A percentile compares a stretch with the other conserved stretches of the same genome.
phyloP scores from a whole-genome alignment of 2,888 invertebrate genomes.

The Lithophane leautieri region DNA sequence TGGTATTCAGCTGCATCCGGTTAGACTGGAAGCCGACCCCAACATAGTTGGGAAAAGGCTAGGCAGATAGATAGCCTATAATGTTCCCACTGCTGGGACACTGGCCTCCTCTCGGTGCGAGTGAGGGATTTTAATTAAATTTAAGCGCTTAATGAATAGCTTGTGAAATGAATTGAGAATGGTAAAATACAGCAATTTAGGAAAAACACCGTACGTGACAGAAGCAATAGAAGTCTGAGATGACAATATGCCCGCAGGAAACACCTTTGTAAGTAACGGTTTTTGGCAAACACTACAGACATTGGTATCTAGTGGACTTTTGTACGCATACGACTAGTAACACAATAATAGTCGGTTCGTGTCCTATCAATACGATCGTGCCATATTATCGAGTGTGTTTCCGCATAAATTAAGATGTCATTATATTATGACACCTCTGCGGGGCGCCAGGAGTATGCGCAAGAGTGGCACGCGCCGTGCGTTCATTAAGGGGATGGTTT shows the following conservation, averaged over 20 bases:
- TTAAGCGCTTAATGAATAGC: too few relatives aligned
- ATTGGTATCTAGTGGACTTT: neutral
- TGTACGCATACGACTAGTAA: neutral
- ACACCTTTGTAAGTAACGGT: slow-evolving; percentile 28
- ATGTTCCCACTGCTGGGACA: too few relatives aligned
- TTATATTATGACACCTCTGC: slow-evolving; percentile 67
- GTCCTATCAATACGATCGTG: slow-evolving; percentile 56
- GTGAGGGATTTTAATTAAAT: too few relatives aligned
- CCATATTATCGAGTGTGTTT: slow-evolving; percentile 59
- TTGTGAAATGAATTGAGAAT: neutral
- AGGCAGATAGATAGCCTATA: too few relatives aligned
- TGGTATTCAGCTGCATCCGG: too few relatives aligned
- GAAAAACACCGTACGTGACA: neutral
- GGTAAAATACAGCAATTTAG: neutral
- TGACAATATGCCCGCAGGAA: slow-evolving; percentile 34
- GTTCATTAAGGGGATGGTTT: slow-evolving; percentile 56
- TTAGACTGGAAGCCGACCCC: too few relatives aligned
- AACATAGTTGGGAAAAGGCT: too few relatives aligned
- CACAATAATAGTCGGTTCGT: slow-evolving; percentile 13
- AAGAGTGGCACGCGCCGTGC: slow-evolving; percentile 46
- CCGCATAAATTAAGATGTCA: slow-evolving; percentile 72
- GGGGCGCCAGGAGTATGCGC: slow-evolving; percentile 64
- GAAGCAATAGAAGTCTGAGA: too few relatives aligned
- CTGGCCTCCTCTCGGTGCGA: too few relatives aligned
- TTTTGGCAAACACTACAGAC: neutral